Conservation (phyloP, 1,140 invertebrate species). For the Contarinia nasturtii region DNA sequence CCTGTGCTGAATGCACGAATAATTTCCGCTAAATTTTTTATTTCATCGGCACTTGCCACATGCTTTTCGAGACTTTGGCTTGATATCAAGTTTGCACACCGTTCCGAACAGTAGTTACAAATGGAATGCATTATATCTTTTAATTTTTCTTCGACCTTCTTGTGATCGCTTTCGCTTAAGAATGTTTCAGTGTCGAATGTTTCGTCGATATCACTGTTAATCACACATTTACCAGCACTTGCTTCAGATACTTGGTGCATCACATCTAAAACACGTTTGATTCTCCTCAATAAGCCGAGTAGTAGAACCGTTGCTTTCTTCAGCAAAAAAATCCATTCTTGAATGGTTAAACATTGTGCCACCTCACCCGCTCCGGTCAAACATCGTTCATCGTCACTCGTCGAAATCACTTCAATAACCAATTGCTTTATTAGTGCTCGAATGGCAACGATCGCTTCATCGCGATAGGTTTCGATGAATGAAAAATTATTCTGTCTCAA, state of each 20-base stretch:
- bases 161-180: constrained; percentile 47
- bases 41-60: constrained; percentile 45
- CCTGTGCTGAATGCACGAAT: constrained; percentile 62
- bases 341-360: constrained; percentile 39
- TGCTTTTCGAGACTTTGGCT: constrained; percentile 49
- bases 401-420: constrained; percentile 54
- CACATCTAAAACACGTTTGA: constrained; percentile 50
- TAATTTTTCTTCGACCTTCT: constrained; percentile 44
- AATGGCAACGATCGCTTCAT: constrained; percentile 75
- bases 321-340: constrained; percentile 64
- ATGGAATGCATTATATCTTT: constrained; percentile 56
- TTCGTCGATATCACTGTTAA: constrained; percentile 16
- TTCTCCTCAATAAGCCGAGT: constrained; percentile 34
- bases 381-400: constrained; percentile 37
- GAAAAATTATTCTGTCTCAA: constrained; percentile 66
- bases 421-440: constrained; percentile 78
- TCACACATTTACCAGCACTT: constrained; percentile 29
- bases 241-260: constrained; percentile 40
- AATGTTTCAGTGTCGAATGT: constrained; percentile 40
- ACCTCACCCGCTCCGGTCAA: constrained; percentile 48
- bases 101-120: constrained; percentile 82
- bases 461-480: constrained; percentile 75
- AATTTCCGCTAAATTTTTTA: constrained; percentile 54
- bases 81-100: constrained; percentile 67
- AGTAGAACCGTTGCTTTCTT: constrained; percentile 51